A percentile compares a stretch with the other conserved stretches of the same genome.
phyloP scores from a whole-genome alignment of 2,113 vertebrate genomes.

The Pantherophis guttatus region DNA sequence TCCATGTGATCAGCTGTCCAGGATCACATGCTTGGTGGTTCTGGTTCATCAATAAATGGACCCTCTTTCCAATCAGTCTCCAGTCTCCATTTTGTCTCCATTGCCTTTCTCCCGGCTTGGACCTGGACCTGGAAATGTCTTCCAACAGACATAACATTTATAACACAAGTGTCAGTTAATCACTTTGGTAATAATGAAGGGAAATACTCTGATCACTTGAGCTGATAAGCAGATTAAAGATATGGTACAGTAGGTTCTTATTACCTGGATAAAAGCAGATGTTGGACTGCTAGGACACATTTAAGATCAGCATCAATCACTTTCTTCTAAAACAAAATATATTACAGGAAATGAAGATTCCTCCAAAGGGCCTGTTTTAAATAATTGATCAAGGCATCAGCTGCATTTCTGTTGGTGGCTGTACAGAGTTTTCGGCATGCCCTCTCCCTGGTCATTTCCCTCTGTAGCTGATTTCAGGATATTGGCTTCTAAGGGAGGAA shows the following conservation, averaged over 20 bases:
- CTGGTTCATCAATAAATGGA: too few relatives aligned
- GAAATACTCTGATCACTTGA: not conserved
- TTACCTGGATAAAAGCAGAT: not conserved
- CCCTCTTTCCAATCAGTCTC: too few relatives aligned
- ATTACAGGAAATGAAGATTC: not conserved
- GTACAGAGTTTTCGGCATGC: not conserved
- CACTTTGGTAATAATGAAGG: not conserved
- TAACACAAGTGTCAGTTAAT: not conserved
- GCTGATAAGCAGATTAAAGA: not conserved
- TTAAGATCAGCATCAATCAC: not conserved
- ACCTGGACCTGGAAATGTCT: too few relatives aligned
- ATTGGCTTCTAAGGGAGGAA: not conserved
- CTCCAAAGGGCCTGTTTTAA: not conserved
- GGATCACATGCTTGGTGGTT: too few relatives aligned
- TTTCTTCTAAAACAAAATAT: not conserved
- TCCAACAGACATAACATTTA: not conserved
- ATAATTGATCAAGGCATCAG: not conserved
- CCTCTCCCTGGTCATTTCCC: not conserved
- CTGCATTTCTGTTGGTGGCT: not conserved
- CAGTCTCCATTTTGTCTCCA: too few relatives aligned
- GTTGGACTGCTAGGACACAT: not conserved
- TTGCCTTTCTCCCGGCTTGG: too few relatives aligned
- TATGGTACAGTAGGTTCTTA: not conserved
- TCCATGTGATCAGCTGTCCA: too few relatives aligned
- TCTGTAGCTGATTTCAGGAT: not conserved